Conservation (phyloP, 2,888 invertebrate genomes). For the Platyscelio sp. region DNA sequence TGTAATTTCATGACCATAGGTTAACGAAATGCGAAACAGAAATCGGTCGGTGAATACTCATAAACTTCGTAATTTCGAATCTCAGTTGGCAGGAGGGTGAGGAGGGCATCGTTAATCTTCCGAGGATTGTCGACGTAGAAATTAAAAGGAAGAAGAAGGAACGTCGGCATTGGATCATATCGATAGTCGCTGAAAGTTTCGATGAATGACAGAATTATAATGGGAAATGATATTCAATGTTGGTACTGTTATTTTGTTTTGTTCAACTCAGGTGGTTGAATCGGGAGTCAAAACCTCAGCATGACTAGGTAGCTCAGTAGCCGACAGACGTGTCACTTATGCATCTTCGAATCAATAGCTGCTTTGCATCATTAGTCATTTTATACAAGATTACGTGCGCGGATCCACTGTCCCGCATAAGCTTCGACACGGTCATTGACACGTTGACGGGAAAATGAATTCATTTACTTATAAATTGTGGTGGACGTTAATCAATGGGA, state of each 20-base stretch:
- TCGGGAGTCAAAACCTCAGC: conserved; percentile 84
- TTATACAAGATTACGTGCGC: conserved; percentile 72
- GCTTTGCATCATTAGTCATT: conserved; percentile 83
- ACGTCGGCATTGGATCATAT: conserved; percentile 19
- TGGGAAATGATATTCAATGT: conserved; percentile 42
- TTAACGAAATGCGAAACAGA: conserved; percentile 45
- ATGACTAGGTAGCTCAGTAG: conserved; percentile 84
- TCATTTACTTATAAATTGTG: conserved; percentile 14
- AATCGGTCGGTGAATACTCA: conserved; percentile 35
- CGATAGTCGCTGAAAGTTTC: conserved; percentile 24
- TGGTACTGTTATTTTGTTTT: conserved; percentile 64
- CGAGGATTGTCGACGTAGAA: not conserved
- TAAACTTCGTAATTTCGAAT: conserved; percentile 50
- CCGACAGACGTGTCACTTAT: conserved; percentile 84
- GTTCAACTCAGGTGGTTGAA: conserved; percentile 80
- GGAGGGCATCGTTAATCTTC: conserved; percentile 54
- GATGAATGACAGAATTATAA: conserved; percentile 45
- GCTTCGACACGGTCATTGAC: conserved; percentile 33
- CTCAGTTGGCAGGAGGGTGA: too few relatives aligned
- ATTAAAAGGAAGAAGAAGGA: not conserved
- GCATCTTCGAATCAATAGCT: conserved; percentile 84
- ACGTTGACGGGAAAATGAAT: conserved; percentile 26
- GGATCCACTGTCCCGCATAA: conserved; percentile 9
- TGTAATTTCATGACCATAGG: conserved; percentile 54
- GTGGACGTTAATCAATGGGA: conserved; percentile 22